Evolutionary conservation across 2,113 vertebrate genomes (phyloP), one percentile per base, ranked within the genome.

Genomic region (Ursus arctos): DNA sequence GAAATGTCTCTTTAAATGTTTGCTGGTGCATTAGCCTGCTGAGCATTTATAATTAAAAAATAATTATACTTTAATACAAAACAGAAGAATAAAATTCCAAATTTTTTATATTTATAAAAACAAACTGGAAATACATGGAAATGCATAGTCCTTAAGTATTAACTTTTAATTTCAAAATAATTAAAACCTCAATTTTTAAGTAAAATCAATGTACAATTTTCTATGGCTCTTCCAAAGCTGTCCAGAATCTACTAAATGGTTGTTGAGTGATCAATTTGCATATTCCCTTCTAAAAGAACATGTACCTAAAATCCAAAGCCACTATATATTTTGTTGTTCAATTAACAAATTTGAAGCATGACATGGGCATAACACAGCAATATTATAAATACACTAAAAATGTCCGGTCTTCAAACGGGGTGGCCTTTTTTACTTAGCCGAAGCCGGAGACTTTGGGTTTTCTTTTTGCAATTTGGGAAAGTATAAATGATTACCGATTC

Each of bases 121-220:
- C 31, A 69, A 94, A 40, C 15, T 69, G 24, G 22, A 86, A 57
- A 40, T 63, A 4, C 3, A 43, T 72, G 31, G 22, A 83, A 53
- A 43, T 65, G 7, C 5, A 43, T 43, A n/a, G 7, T 33, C 13
- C 59, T 88, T 74, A 74, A 63, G 13, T 28, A 88, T 97, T 86
- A 81, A 55, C 22, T 96, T 96, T 69, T 57, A 40, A 94, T 91
- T 94, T 88, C 63, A 94, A 97, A 96, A 65, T 57, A 55, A 91
- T 71, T 79, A 76, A 90, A 84, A 47, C 26, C n/a, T 55, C 65
- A 83, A 69, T 93, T 55, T 31, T 80, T 71, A 92, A 87, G 88
- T 93, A 74, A 97, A 91, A 88, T 43, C 59, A 80, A 28, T 31
- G 49, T 67, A 15, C 91, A 67, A 26, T 36, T 91, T 83, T 36